Base-by-base conservation (phyloP, 2,888 invertebrate genomes). In the Romanomermis culicivorax region DNA sequence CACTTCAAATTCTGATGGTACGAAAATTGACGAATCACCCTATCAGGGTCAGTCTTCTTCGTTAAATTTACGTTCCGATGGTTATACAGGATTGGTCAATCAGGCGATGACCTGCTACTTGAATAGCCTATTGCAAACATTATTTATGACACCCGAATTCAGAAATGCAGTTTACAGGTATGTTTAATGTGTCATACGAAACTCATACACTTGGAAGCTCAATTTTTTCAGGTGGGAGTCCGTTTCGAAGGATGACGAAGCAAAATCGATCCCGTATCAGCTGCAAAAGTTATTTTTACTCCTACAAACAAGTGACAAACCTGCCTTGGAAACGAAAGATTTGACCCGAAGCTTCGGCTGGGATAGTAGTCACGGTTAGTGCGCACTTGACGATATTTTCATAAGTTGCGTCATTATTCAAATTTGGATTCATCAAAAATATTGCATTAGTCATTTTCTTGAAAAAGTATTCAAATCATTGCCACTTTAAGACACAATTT, bases 81-180 rank as follows among this genome's bases (percentile, higher is more conserved):
- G 72, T 57, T 83, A 80, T 69, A 82, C 84, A 11, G 85, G 85
- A 36, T 73, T 85, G 52, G 83, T 85, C 7, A 85, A 85, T 70
- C 83, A 85, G 70, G 85, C 85, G 1, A 87, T 86, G 85, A 87
- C 86, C 0, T 87, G 87, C 68, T 87, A 87, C 68, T 74, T 87
- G 56, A 87, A 87, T 72, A 85, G 85, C 70, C 74, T 87, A 49
- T 73, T 87, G 26, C 87, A 87, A 72, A 82, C 85, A 0, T 73
- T 87, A 2, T 87, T 78, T 66, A 87, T 87, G 85, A 87, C 86
- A 1, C 87, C 87, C 1, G 86, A 87, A 71, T 87, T 87, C 68
- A 76, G 86, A 42, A 87, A 87, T 72, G 83, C 83, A 2, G 71
- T 87, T 36, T 86, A 86, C 69, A 69, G 69, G 72, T 70, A 58